Evolutionary conservation across 2,888 invertebrate species (phyloP), one percentile per base, ranked within the genome.

Genomic region (Athripsodes cinereus): DNA sequence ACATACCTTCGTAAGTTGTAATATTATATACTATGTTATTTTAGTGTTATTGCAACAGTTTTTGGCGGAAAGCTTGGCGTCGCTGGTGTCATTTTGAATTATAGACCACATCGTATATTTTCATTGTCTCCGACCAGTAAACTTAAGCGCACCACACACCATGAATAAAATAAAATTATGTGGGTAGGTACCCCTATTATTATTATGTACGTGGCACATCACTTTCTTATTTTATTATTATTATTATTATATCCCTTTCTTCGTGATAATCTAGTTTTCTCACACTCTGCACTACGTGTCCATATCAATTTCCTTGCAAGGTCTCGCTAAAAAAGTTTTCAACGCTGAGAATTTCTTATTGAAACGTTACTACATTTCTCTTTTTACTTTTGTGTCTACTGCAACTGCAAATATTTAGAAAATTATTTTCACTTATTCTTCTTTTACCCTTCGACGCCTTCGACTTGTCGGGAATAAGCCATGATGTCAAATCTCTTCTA

Each of bases 41-140:
- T 26, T 57, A 62, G 55, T 59, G 62, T 64, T 64, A 62, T 64
- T 64, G 64, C 62, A 62, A 61, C 62, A 62, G 59, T 64, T 64
- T 64, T 62, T 60, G 64, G 60, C 60, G 57, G 35, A 40, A 57
- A 52, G 50, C 44, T n/a, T 40, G 56, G 57, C 60, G 35, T 21
- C 52, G 50, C 34, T 53, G 35, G 49, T 51, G 57, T 55, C 52
- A 63, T 53, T 57, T 49, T 60, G 60, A 63, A 54, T 61, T 63
- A 61, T 59, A 60, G 55, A 59, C 55, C 56, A 40, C 54, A 40
- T 18, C 48, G 48, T 60, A 20, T 54, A 60, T 52, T 60, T 54
- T 54, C 53, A 56, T 59, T 56, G 56, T 53, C 40, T 55, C 47
- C 35, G 34, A 47, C 21, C 19, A 44, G 48, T 16, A 20, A 19